Base-by-base conservation (phyloP, 2,113 vertebrate genomes). In the Anhinga rufa region DNA sequence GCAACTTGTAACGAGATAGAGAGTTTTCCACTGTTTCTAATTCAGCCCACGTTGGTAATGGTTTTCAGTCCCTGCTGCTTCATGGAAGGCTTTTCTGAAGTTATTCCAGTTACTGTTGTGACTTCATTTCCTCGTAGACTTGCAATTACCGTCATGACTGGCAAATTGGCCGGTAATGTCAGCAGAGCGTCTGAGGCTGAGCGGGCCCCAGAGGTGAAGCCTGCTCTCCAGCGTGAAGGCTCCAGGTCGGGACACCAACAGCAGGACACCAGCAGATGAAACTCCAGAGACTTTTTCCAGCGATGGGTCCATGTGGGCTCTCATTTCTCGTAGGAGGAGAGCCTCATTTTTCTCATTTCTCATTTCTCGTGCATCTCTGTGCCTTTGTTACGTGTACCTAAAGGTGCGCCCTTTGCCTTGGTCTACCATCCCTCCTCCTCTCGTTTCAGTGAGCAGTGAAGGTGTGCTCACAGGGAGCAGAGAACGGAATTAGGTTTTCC, bases 51-150 rank as follows among this genome's bases (percentile, higher is more conserved):
- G 1, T 38, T 16, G 1, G 68, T 9, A 29, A 66, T 9, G 68
- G 42, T 46, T 90, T 86, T 86, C 83, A 28, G 40, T 49, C 69
- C 69, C 71, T 38, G 42, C 57, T 89, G 82, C 79, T 68, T 81
- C 38, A 32, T 34, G 83, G 87, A 62, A 72, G 66, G 87, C 70
- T 86, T 52, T 95, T 55, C 92, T 93, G 91, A 85, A 51, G 87
- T 85, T 58, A 22, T 76, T 92, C 83, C 92, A 87, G 89, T 55
- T 55, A 6, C 66, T 49, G 66, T 5, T 52, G 86, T 91, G 86
- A 82, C 79, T 81, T 93, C 82, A 86, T 97, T 95, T 97, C 94
- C 93, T 61, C 0, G 0, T 46, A 89, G 84, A 20, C n/a, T n/a
- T 80, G 81, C 20, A 75, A 29, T 55, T 18, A 6, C 57, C 15